These are phyloP conservation scores for Lydus trimaculatus DNA, from an alignment of 2,888 invertebrate species.

Conservation along the genomic window DNA sequence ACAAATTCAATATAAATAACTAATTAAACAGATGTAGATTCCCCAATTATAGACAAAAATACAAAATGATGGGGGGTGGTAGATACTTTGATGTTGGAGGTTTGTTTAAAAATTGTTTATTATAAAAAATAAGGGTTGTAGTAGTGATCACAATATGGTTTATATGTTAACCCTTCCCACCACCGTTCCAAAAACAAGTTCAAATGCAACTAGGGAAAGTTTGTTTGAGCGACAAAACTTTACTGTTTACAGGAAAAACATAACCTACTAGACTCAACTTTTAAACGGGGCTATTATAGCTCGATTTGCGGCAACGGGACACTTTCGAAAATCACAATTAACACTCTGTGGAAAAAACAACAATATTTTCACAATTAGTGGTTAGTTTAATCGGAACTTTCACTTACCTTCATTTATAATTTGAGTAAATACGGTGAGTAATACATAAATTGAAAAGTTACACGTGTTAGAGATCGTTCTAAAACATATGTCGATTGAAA, in stretches of 20 bases:
- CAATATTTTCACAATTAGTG: too few species aligned
- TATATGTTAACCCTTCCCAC: too few species aligned
- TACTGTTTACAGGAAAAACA: conserved; percentile 2
- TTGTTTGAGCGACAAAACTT: conserved; percentile 2
- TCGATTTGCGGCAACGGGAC: not conserved
- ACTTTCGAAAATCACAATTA: not conserved
- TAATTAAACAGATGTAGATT: conserved; percentile 1
- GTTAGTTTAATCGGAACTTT: too few species aligned
- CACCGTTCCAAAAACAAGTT: not conserved
- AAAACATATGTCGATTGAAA: too few species aligned
- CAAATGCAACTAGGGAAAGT: conserved; percentile 1
- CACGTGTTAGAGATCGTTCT: too few species aligned
- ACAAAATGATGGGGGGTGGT: not conserved
- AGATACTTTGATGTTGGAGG: not conserved
- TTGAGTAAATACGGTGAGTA: too few species aligned
- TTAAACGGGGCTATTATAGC: not conserved
- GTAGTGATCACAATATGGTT: too few species aligned
- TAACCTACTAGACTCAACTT: not conserved
- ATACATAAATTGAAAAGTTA: too few species aligned
- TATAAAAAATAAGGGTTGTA: too few species aligned
- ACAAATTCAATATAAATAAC: not conserved
- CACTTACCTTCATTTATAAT: too few species aligned
- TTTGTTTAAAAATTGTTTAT: too few species aligned
- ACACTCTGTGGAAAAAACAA: not conserved
- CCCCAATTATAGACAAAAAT: not conserved